Conservation (phyloP, 2,888 invertebrate genomes). For the Hylaea fasciaria region DNA sequence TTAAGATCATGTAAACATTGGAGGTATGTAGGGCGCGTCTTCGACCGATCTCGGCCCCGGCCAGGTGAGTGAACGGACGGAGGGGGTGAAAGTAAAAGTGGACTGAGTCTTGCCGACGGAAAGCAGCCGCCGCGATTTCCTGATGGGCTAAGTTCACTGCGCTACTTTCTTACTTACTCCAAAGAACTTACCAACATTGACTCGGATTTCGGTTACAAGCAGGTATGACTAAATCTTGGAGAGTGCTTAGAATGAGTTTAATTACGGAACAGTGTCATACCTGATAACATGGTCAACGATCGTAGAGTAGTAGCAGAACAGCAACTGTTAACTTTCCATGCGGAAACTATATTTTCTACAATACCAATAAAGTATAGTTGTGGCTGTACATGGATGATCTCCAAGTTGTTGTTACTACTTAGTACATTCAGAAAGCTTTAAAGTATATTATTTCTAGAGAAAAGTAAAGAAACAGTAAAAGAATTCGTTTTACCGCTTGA, state of each 20-base stretch:
- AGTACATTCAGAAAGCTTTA: too few relatives aligned
- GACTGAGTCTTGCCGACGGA: constrained; percentile 57
- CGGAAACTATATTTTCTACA: not conserved
- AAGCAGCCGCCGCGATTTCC: constrained; percentile 63
- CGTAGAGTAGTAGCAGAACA: not conserved
- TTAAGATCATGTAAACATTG: constrained; percentile 48
- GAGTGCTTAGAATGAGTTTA: not conserved
- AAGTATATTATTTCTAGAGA: too few relatives aligned
- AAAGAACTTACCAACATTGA: constrained; percentile 4
- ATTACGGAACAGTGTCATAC: not conserved
- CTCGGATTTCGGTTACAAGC: not conserved
- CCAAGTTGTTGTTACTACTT: not conserved
- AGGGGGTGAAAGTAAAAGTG: constrained; percentile 78
- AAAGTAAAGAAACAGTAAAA: constrained; percentile 9
- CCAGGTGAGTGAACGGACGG: constrained; percentile 71
- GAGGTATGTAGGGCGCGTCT: constrained; percentile 61
- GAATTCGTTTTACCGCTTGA: constrained; percentile 20
- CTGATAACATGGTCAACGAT: not conserved
- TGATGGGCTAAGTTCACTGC: constrained; percentile 47
- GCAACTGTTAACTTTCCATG: not conserved
- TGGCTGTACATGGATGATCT: not conserved
- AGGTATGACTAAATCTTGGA: not conserved
- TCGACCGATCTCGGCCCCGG: constrained; percentile 53
- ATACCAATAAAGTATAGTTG: not conserved
- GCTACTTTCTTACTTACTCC: constrained; percentile 34